Evolutionary conservation across 2,888 invertebrate genomes (phyloP).

Genomic region (Rutpela maculata): DNA sequence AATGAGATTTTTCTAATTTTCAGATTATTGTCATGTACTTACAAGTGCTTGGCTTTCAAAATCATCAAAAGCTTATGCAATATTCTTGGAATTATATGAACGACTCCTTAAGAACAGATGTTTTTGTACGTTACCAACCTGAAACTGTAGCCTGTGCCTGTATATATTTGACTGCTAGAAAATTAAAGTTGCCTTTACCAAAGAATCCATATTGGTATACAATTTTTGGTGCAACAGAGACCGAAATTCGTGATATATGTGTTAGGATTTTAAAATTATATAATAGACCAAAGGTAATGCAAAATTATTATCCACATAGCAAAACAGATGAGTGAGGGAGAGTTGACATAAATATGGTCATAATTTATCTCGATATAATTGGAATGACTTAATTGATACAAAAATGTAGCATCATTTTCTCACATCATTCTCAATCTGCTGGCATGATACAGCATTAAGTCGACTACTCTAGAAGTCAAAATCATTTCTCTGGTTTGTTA

Average conservation of each 20-base stretch:
- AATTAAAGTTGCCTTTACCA: conserved; percentile 90
- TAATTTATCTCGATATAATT: too few species aligned
- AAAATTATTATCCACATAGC: background rate
- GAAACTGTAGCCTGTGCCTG: conserved; percentile 99
- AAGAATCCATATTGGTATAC: conserved; percentile 93
- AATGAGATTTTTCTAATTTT: conserved; percentile 57
- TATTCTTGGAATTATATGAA: conserved; percentile 99
- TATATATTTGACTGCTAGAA: conserved; percentile 95
- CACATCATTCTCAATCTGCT: too few species aligned
- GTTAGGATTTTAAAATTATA: conserved; percentile 89
- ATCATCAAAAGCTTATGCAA: conserved; percentile 93
- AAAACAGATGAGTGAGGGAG: too few species aligned
- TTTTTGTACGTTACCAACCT: conserved; percentile 95
- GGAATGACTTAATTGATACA: too few species aligned
- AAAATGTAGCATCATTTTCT: too few species aligned
- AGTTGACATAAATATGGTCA: too few species aligned
- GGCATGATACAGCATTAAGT: too few species aligned
- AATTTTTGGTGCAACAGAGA: conserved; percentile 89
- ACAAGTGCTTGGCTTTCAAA: conserved; percentile 92
- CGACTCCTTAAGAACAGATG: conserved; percentile 96
- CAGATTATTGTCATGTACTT: conserved; percentile 94
- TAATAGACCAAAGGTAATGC: conserved; percentile 84
- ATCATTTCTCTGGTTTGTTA: too few species aligned
- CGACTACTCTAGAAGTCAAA: too few species aligned
- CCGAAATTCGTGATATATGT: conserved; percentile 89